Evolutionary conservation across 2,797 vertebrate species (phyloP).

Genomic region (Acipenser transmontanus): DNA sequence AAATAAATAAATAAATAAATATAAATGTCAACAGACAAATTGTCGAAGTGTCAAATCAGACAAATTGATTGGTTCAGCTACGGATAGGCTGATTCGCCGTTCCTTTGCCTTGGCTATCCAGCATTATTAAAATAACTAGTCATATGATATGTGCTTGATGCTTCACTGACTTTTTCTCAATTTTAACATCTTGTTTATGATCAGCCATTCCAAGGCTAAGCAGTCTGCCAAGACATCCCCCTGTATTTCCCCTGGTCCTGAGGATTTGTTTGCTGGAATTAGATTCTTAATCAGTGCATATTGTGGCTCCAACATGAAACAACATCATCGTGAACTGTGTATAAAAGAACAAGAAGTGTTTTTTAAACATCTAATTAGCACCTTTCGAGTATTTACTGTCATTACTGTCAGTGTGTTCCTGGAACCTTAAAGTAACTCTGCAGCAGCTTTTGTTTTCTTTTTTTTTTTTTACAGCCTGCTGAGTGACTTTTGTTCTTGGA

Average conservation of each 20-base stretch:
- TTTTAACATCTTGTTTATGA: slow-evolving; percentile 1
- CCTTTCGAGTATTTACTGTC: no score
- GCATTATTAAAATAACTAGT: neutral
- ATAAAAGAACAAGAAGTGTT: no score
- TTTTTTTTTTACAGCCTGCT: no score
- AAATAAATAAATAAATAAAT: neutral
- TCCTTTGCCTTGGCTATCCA: neutral
- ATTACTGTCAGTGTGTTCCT: no score
- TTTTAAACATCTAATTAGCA: no score
- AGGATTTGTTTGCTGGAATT: neutral
- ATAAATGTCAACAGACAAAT: neutral
- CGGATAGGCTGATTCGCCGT: neutral
- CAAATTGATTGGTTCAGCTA: neutral
- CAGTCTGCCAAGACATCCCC: neutral
- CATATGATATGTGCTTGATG: neutral
- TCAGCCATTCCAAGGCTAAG: neutral
- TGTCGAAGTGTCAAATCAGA: neutral
- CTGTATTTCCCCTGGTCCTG: neutral
- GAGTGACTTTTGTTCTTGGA: no score
- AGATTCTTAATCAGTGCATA: neutral
- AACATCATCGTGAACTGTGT: no score
- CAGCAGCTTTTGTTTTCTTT: no score
- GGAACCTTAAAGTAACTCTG: no score
- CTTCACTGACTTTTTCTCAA: neutral
- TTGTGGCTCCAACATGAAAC: no score